Evolutionary conservation across 64 coral and sea anemone genomes (phyloP).

Genomic region (Anthopleura sola): DNA sequence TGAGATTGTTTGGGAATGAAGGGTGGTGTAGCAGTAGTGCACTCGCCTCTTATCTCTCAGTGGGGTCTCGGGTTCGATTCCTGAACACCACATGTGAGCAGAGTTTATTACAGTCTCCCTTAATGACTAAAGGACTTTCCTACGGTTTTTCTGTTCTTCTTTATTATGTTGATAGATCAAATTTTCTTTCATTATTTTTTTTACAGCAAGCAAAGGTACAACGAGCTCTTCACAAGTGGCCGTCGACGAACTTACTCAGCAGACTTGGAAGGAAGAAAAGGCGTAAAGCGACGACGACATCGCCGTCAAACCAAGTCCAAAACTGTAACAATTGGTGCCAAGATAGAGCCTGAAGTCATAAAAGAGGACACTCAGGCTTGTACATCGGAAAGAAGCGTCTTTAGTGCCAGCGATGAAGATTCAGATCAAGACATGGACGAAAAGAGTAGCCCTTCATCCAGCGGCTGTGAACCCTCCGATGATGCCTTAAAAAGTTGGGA

Average conservation of each 20-base stretch:
- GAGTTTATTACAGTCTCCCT: too few species aligned
- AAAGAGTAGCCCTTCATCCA: not conserved
- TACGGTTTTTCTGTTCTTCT: not conserved
- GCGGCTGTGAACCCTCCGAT: not conserved
- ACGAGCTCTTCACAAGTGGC: conserved; percentile 21
- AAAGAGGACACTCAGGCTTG: not conserved
- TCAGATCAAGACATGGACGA: not conserved
- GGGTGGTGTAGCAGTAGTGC: too few species aligned
- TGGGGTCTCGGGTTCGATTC: too few species aligned
- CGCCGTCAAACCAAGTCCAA: not conserved
- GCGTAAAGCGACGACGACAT: conserved; percentile 2
- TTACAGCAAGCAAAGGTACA: conserved; percentile 35
- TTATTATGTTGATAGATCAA: too few species aligned
- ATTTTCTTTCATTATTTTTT: not conserved
- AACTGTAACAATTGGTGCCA: not conserved
- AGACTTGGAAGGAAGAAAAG: not conserved
- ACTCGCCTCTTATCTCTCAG: too few species aligned
- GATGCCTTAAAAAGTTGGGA: not conserved
- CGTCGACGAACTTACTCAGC: not conserved
- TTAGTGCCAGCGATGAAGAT: not conserved
- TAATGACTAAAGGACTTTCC: too few species aligned
- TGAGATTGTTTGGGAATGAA: too few species aligned
- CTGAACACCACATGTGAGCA: too few species aligned
- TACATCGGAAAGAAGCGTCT: not conserved
- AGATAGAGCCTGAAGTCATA: not conserved